Evolutionary conservation across 1,140 invertebrate species (phyloP).

Genomic region (Trichogramma pretiosum): DNA sequence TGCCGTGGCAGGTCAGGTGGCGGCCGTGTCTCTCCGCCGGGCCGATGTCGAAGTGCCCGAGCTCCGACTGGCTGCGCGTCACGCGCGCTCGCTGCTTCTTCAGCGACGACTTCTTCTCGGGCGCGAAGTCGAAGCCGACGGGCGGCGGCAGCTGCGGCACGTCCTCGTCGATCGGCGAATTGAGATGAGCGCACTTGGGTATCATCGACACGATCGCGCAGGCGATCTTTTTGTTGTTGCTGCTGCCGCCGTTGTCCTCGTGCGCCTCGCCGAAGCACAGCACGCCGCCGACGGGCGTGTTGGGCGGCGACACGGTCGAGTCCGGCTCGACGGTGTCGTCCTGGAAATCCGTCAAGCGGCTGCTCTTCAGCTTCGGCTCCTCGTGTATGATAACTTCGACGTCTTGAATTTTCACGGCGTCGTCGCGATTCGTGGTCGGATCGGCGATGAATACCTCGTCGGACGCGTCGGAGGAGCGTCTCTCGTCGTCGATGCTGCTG

Average conservation of each 20-base stretch:
- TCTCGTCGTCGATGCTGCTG: neutral
- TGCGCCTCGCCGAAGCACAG: no score
- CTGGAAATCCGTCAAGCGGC: neutral
- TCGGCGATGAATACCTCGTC: neutral
- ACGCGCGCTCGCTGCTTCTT: slow-evolving; percentile 24
- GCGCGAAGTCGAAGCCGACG: neutral
- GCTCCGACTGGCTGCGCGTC: slow-evolving; percentile 28
- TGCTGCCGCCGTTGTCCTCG: neutral
- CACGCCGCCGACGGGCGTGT: neutral
- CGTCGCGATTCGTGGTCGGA: no score
- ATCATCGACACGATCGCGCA: slow-evolving; percentile 32
- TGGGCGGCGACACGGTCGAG: neutral
- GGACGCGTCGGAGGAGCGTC: neutral
- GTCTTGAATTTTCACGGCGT: neutral
- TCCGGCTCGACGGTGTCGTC: neutral
- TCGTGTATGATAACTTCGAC: neutral
- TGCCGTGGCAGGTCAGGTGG: slow-evolving; percentile 24
- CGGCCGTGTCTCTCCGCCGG: slow-evolving; percentile 23
- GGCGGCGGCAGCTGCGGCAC: neutral
- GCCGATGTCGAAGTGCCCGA: slow-evolving; percentile 27
- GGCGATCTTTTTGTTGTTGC: neutral
- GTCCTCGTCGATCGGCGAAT: neutral
- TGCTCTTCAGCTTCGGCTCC: neutral
- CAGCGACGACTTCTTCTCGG: neutral
- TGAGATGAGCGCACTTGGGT: slow-evolving; percentile 30